Percentiles rank a stretch among this genome's conserved stretches.
Evolutionary conservation across 35 echinoderm and acorn worm genomes (phyloP).

Genomic region (Lytechinus pictus): DNA sequence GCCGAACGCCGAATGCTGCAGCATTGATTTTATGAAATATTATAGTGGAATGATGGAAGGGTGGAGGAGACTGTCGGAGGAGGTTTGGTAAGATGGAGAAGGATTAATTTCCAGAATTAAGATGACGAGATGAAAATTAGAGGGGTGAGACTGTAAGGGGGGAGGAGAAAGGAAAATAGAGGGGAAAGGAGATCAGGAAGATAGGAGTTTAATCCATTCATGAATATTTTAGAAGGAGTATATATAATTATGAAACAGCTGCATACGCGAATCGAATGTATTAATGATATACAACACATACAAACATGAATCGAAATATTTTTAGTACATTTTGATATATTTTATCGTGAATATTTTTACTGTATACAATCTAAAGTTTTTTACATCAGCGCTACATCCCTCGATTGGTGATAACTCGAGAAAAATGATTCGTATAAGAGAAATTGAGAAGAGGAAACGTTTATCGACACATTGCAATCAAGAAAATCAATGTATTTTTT

Average conservation of each 20-base stretch:
- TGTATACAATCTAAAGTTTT: no score
- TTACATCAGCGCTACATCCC: background rate
- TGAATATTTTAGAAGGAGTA: no score
- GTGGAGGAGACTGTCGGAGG: background rate
- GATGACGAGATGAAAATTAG: no score
- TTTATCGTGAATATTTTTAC: background rate
- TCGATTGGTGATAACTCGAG: background rate
- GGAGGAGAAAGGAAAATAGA: background rate
- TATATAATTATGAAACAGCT: no score
- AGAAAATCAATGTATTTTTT: background rate
- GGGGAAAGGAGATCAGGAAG: no score
- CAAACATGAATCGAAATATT: background rate
- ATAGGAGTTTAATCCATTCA: no score
- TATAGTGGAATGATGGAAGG: background rate
- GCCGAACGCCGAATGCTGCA: no score
- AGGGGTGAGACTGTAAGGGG: no score
- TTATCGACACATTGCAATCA: background rate
- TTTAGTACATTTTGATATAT: background rate
- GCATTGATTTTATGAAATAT: background rate
- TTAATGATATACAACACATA: no score
- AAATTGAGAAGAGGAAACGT: background rate
- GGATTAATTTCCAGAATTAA: no score
- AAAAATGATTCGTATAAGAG: background rate
- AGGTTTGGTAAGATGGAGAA: no score
- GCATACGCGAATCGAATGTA: no score